These are phyloP conservation scores for Globicephala melas DNA, from an alignment of 2,113 vertebrate species.

Conservation along the genomic window DNA sequence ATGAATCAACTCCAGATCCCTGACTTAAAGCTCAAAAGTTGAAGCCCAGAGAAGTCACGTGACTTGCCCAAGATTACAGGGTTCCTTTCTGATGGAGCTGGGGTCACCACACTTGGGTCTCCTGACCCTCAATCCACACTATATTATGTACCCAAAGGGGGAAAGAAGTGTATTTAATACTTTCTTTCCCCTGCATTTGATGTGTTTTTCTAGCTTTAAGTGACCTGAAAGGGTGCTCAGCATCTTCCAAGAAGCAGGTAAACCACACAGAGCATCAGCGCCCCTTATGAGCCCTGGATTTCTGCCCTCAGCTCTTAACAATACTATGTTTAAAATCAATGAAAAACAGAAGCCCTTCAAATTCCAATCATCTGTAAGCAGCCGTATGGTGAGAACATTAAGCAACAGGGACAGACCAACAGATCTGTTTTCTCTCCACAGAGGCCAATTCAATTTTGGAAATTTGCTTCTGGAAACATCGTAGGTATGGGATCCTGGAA, in stretches of 20 bases:
- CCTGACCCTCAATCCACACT: background rate
- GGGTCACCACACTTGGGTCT: background rate
- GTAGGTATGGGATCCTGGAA: background rate
- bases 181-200: background rate
- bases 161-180: background rate
- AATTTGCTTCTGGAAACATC: constrained; percentile 12
- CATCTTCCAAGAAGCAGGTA: background rate
- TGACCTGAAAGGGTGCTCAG: background rate
- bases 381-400: background rate
- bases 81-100: background rate
- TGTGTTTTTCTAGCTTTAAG: background rate
- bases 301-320: background rate
- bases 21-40: background rate
- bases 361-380: background rate
- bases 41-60: background rate
- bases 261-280: background rate
- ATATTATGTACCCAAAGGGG: background rate
- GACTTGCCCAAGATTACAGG: background rate
- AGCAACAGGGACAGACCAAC: background rate
- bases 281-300: background rate
- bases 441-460: constrained; percentile 24
- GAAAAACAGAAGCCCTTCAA: background rate
- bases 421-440: background rate
- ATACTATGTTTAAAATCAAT: background rate
- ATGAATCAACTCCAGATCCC: background rate